Conservation (phyloP, 2,888 invertebrate species). For the Panopea generosa region DNA sequence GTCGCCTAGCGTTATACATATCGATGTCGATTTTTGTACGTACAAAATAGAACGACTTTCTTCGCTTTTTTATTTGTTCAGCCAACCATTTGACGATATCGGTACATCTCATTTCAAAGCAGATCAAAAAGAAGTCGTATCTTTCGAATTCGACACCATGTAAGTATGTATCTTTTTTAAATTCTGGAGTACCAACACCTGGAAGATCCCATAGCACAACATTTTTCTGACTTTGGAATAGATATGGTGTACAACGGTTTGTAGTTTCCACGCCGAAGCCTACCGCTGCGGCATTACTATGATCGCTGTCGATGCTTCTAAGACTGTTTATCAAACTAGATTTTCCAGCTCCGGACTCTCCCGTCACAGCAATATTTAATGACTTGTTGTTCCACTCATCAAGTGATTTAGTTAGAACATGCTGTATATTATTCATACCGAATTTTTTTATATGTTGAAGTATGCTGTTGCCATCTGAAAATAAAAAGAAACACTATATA, state of each 20-base stretch:
- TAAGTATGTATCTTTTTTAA: constrained; percentile 25
- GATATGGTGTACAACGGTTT: constrained; percentile 13
- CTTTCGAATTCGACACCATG: constrained; percentile 15
- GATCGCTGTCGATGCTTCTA: constrained; percentile 26
- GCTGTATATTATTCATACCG: too few species aligned
- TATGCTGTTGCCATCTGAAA: too few species aligned
- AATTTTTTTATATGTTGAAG: too few species aligned
- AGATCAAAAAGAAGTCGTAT: constrained; percentile 54
- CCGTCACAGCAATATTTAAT: constrained; percentile 31
- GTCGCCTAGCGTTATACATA: neutral
- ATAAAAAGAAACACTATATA: too few species aligned
- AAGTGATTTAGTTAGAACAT: too few species aligned
- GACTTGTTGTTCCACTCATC: constrained; percentile 22
- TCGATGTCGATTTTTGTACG: constrained; percentile 23
- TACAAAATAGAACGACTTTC: constrained; percentile 28
- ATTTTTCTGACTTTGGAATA: constrained; percentile 33
- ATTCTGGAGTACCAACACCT: constrained; percentile 47
- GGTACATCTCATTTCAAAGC: constrained; percentile 42
- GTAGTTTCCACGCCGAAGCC: constrained; percentile 43
- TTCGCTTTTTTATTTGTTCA: constrained; percentile 12
- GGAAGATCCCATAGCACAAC: constrained; percentile 55
- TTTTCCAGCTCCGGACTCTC: constrained; percentile 39
- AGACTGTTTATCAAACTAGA: constrained; percentile 45
- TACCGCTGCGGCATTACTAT: constrained; percentile 32
- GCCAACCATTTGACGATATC: constrained; percentile 51